A percentile compares a stretch with the other conserved stretches of the same genome.
phyloP scores from a whole-genome alignment of 2,888 invertebrate species.

The Tipula unca region DNA sequence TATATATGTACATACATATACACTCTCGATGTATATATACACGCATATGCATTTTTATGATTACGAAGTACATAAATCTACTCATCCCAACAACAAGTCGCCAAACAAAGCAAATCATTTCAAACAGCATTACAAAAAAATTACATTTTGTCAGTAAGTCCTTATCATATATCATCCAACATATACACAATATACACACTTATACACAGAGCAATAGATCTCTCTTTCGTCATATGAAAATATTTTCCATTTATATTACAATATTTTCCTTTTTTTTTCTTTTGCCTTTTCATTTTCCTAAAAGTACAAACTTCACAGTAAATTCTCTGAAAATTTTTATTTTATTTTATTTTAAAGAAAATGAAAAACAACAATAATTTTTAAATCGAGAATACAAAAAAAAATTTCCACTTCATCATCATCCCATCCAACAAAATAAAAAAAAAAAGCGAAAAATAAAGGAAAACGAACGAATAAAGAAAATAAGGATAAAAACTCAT shows the following conservation, averaged over 20 bases:
- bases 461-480: not conserved
- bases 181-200: not conserved
- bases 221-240: not conserved
- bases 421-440: not conserved
- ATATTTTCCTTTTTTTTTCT: not conserved
- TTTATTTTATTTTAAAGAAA: not conserved
- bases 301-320: not conserved
- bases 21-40: no score
- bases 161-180: not conserved
- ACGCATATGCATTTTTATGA: not conserved
- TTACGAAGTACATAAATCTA: not conserved
- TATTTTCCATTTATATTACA: not conserved
- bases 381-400: not conserved
- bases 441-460: no score
- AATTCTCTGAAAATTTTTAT: not conserved
- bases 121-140: not conserved
- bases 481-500: not conserved
- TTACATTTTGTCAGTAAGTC: not conserved
- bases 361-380: constrained; percentile 14
- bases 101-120: not conserved
- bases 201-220: not conserved
- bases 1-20: not conserved
- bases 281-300: not conserved
- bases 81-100: not conserved
- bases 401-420: not conserved